These are phyloP conservation scores for Aphidius ervi DNA, from an alignment of 1,140 invertebrate genomes.

Conservation along the genomic window DNA sequence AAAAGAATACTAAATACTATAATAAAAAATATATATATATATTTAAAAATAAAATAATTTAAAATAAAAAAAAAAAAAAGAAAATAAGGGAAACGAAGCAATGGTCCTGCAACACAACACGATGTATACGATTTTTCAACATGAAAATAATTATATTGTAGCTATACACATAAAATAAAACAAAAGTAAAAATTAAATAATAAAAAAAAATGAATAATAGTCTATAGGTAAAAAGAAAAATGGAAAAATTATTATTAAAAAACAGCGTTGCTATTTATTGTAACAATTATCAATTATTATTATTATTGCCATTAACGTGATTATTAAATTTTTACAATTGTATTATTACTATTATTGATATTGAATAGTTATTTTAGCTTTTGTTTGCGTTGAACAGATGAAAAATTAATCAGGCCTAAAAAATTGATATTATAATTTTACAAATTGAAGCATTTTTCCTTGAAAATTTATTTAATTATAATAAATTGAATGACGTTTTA, in stretches of 20 bases:
- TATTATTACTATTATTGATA: slow-evolving; percentile 30
- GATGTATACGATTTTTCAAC: slow-evolving; percentile 57
- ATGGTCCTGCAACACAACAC: slow-evolving; percentile 51
- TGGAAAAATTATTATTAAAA: slow-evolving; percentile 40
- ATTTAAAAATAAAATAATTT: slow-evolving; percentile 19
- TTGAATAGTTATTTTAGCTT: slow-evolving; percentile 16
- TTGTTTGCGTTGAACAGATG: not conserved
- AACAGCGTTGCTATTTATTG: slow-evolving; percentile 42
- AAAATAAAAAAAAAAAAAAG: slow-evolving; percentile 29
- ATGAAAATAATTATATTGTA: slow-evolving; percentile 52
- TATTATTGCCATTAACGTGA: slow-evolving; percentile 43
- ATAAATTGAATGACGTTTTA: slow-evolving; percentile 12
- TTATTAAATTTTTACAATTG: slow-evolving; percentile 31
- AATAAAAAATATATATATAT: slow-evolving; percentile 25
- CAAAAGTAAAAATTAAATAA: slow-evolving; percentile 11
- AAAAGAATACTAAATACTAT: slow-evolving; percentile 24
- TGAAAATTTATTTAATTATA: not conserved
- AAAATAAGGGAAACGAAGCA: slow-evolving; percentile 41
- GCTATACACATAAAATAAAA: slow-evolving; percentile 46
- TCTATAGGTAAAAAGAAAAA: slow-evolving; percentile 46
- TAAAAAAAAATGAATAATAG: slow-evolving; percentile 43
- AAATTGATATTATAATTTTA: no score
- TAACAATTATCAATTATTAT: slow-evolving; percentile 15
- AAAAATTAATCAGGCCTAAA: no score
- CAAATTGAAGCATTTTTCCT: not conserved